Base-by-base conservation (phyloP, 2,797 vertebrate genomes). In the Caiman crocodilus region DNA sequence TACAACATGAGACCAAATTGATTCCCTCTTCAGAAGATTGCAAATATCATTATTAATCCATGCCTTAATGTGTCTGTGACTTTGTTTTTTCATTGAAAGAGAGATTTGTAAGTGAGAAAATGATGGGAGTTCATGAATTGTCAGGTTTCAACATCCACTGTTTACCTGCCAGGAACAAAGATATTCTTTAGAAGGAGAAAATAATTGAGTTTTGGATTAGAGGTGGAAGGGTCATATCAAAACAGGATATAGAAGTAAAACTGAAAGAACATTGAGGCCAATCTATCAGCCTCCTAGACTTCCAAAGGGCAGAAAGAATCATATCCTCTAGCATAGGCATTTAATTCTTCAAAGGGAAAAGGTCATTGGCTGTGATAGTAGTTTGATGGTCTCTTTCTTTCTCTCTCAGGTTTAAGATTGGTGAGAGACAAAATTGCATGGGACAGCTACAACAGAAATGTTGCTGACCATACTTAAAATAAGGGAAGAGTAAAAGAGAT, bases 231-330 rank as follows among this genome's bases (percentile, higher is more conserved):
- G 4, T 20, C 80, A 30, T 83, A 94, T 67, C 23, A 60, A 57
- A 89, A 87, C 61, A 21, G n/a, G 23, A 26, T 7, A 8, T 5
- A 3, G 0, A 12, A 12, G 23, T 15, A 58, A 63, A 83, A 88
- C 65, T 32, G 16, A 61, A 76, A 85, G n/a, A 57, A 63, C 1
- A 1, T 3, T 4, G 6, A 5, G 10, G 81, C 20, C 13, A 59
- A 32, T 26, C 17, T 59, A 7, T 2, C 69, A 57, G 4, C 15
- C 18, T 61, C 3, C 5, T 1, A 63, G 25, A 4, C 1, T 75
- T 71, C 6, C 0, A 0, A 1, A 76, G 1, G 6, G 3, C 25
- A 26, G 17, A 82, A 32, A 35, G 35, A 35, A 35, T 20, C 67
- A 30, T 69, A 21, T 75, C 5, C 13, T 55, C 7, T 26, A 82